Conservation (phyloP, 2,797 vertebrate genomes). For the Dromococcyx pavoninus region DNA sequence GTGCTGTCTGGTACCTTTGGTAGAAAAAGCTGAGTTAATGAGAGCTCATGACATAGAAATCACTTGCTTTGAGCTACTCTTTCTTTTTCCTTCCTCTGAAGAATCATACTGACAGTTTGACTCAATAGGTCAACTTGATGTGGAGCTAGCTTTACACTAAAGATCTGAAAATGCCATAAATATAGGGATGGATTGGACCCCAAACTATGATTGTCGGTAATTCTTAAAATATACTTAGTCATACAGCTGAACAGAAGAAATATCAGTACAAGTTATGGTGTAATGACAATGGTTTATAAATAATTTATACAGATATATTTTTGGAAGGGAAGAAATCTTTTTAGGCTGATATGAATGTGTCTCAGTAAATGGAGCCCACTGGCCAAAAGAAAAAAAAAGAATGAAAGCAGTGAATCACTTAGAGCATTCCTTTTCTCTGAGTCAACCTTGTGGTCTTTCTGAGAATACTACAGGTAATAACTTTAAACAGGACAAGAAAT, state of each 20-base stretch:
- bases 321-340: neutral
- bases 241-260: neutral
- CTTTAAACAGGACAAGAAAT: neutral
- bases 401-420: neutral
- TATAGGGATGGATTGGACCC: neutral
- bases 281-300: neutral
- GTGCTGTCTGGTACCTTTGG: neutral
- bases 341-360: neutral
- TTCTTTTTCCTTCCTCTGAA: conserved; percentile 13
- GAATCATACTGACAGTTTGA: conserved; percentile 1
- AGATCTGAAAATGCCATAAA: conserved; percentile 12
- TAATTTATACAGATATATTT: neutral
- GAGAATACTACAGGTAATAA: neutral
- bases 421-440: neutral
- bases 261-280: neutral
- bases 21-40: conserved; percentile 5
- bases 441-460: neutral
- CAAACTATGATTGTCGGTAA: neutral
- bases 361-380: neutral
- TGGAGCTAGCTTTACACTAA: neutral
- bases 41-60: conserved; percentile 3
- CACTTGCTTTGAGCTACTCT: conserved; percentile 18
- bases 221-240: neutral
- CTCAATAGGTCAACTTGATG: conserved; percentile 18
- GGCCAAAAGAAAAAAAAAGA: neutral